Base-by-base conservation (phyloP, 92 coral and sea anemone genomes). In the Hydrozoanthus gracilis region DNA sequence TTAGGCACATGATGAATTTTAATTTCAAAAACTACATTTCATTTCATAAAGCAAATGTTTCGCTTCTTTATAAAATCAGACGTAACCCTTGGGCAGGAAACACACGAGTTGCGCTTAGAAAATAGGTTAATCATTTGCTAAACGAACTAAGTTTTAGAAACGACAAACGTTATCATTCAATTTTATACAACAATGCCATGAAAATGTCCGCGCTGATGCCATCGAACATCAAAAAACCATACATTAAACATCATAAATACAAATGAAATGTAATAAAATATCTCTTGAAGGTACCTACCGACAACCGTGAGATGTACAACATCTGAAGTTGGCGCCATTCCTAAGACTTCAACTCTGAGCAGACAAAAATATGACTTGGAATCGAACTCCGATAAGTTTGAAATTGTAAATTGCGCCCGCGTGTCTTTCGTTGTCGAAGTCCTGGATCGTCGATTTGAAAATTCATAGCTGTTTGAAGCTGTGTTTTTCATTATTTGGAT, bases 391-490 rank as follows among this genome's bases (percentile, higher is more conserved):
- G 73, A 49, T 17, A 80, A n/a, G 66, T 80, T 48, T 2, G 85
- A 65, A 20, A 80, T 51, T 6, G 74, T 80, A 62, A 80, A 80
- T 8, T 67, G 85, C 6, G 85, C 85, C 20, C 56, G 11, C 16
- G 62, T 17, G 72, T 80, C 48, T 9, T 35, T 80, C 46, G 45
- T 74, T 47, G 85, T 17, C 20, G 85, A 80, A 48, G 45, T 80
- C 45, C 85, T 80, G 72, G 47, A 11, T 66, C 85, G 85, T 10
- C 64, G 69, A 49, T 72, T 79, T 47, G 84, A 79, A 67, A 79
- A 79, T 44, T 62, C 84, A 61, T 58, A 46, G 51, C 66, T 72
- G 35, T 80, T 47, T 35, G 75, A 80, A 65, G 60, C 85, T 17
- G 85, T 73, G 44, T 80, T 80, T n/a, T 80, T 66, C n/a, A 80